Conservation (phyloP, 2,113 vertebrate genomes). For the Hydropotes inermis region DNA sequence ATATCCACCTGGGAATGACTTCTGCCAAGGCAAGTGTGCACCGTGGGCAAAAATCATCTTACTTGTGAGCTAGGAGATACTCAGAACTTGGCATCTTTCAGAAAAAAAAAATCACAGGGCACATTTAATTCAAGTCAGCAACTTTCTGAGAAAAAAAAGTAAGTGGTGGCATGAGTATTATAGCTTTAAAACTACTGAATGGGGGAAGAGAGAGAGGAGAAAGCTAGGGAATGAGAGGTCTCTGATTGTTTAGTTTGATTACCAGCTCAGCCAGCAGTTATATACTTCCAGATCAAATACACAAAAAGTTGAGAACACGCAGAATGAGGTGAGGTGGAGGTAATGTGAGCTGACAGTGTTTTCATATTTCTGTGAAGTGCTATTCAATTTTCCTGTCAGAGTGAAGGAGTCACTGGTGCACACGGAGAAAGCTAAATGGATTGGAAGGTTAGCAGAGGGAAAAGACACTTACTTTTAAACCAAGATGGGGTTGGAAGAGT, state of each 20-base stretch:
- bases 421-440: slow-evolving; percentile 58
- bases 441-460: neutral
- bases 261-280: neutral
- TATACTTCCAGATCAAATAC: neutral
- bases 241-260: neutral
- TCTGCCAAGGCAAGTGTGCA: neutral
- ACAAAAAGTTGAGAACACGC: neutral
- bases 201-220: neutral
- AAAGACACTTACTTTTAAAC: slow-evolving; percentile 11
- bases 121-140: slow-evolving; percentile 43
- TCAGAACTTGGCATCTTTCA: slow-evolving; percentile 23
- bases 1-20: neutral
- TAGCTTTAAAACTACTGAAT: slow-evolving; percentile 12
- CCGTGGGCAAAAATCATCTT: neutral
- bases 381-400: slow-evolving; percentile 56
- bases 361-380: slow-evolving; percentile 56
- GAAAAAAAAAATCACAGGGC: slow-evolving; percentile 12
- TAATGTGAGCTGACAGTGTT: slow-evolving; percentile 60
- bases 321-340: neutral
- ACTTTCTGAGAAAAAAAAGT: neutral
- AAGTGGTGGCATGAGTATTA: neutral
- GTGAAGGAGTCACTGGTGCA: slow-evolving; percentile 35
- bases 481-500: neutral
- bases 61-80: neutral
- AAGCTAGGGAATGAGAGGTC: neutral